These are phyloP conservation scores for Mythimna impura DNA, from an alignment of 2,888 invertebrate genomes.

Conservation along the genomic window DNA sequence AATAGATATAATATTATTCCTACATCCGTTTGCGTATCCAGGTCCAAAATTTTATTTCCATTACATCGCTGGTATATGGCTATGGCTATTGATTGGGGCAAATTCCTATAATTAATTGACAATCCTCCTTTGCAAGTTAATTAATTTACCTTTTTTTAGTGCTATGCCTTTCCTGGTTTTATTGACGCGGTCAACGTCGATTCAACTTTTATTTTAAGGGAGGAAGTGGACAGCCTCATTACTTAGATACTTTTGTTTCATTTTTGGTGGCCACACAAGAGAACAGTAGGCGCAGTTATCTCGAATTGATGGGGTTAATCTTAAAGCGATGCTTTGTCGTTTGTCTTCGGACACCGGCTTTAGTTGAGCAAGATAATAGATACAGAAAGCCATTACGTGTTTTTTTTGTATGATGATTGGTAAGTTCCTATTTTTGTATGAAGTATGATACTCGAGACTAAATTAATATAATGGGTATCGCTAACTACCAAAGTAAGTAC, in stretches of 20 bases:
- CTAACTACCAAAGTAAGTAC: not conserved
- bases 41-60: too few relatives aligned
- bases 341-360: conserved; percentile 77
- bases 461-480: conserved; percentile 7
- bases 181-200: conserved; percentile 21
- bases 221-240: conserved; percentile 47
- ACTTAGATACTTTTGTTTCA: conserved; percentile 65
- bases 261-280: conserved; percentile 80
- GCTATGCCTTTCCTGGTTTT: conserved; percentile 2
- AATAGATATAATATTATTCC: too few relatives aligned
- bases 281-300: conserved; percentile 82
- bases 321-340: conserved; percentile 83
- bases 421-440: conserved; percentile 54
- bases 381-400: conserved; percentile 73
- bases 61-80: too few relatives aligned
- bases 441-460: conserved; percentile 25
- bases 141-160: conserved; percentile 9
- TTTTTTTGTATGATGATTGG: conserved; percentile 58
- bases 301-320: conserved; percentile 85
- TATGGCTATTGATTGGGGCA: too few relatives aligned
- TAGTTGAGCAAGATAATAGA: conserved; percentile 75
- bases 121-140: not conserved
- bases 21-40: too few relatives aligned
- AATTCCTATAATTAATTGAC: too few relatives aligned
- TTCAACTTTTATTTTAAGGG: conserved; percentile 40